These are phyloP conservation scores for Xerus inauris DNA, from an alignment of 2,113 vertebrate species.

Conservation along the genomic window DNA sequence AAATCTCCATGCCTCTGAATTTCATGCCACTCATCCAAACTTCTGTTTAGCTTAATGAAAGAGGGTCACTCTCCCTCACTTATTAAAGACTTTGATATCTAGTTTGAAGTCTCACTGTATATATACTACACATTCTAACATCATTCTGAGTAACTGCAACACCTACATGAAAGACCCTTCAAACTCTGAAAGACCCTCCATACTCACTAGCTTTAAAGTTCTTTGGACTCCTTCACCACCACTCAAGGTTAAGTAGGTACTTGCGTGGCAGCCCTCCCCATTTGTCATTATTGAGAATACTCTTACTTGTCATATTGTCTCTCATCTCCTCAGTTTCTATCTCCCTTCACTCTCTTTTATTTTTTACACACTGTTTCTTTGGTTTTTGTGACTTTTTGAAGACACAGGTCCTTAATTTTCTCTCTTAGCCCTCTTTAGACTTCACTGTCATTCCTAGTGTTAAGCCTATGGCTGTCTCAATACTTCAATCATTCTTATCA, in stretches of 20 bases:
- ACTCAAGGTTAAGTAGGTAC: not conserved
- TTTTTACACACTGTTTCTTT: not conserved
- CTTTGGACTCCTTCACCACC: not conserved
- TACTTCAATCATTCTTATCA: not conserved
- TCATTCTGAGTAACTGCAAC: not conserved
- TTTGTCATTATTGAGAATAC: not conserved
- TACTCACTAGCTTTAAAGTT: not conserved
- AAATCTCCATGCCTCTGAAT: not conserved
- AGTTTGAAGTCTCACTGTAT: not conserved
- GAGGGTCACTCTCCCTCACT: not conserved
- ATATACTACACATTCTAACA: not conserved
- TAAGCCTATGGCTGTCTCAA: not conserved
- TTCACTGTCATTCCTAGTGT: not conserved
- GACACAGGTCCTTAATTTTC: not conserved
- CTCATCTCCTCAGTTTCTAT: not conserved
- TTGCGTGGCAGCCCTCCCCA: not conserved
- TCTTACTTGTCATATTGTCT: not conserved
- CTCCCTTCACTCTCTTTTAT: not conserved
- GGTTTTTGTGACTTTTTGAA: slow-evolving; percentile 35
- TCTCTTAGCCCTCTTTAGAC: not conserved
- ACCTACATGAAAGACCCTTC: not conserved
- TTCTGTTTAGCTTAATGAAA: not conserved
- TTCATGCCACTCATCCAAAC: not conserved
- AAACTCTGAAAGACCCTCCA: not conserved
- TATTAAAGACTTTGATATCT: not conserved